These are phyloP conservation scores for Orientallactaga sibirica DNA, from an alignment of 2,797 vertebrate species.

Conservation along the genomic window DNA sequence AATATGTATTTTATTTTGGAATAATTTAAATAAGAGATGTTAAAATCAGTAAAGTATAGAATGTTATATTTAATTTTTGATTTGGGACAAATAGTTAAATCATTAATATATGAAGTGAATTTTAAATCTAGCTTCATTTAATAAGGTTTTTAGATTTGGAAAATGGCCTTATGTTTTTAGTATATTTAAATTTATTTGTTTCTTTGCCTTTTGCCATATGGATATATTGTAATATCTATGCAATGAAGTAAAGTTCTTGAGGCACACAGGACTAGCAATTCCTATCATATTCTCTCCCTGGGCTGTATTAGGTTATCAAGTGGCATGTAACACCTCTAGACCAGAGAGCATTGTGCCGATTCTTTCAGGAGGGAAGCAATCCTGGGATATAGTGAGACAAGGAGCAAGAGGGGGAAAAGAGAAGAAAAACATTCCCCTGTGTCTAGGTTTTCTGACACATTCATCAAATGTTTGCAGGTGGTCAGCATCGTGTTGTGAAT, in stretches of 20 bases:
- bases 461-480: not conserved
- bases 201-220: not conserved
- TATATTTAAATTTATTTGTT: not conserved
- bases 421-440: too few relatives aligned
- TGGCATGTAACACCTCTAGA: not conserved
- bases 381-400: not conserved
- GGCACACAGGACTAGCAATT: not conserved
- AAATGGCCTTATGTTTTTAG: not conserved
- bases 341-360: not conserved
- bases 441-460: not conserved
- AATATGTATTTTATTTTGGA: not conserved
- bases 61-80: constrained; percentile 20
- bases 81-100: constrained; percentile 9
- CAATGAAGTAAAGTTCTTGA: not conserved
- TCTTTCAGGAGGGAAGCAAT: not conserved
- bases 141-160: constrained; percentile 38
- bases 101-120: not conserved
- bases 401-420: not conserved
- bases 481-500: not conserved
- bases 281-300: not conserved
- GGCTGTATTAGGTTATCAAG: not conserved
- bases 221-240: not conserved
- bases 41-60: not conserved
- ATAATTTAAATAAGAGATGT: constrained; percentile 37
- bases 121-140: constrained; percentile 33